phyloP scores from a whole-genome alignment of 1,140 invertebrate genomes.

The Drosophila bifasciata region DNA sequence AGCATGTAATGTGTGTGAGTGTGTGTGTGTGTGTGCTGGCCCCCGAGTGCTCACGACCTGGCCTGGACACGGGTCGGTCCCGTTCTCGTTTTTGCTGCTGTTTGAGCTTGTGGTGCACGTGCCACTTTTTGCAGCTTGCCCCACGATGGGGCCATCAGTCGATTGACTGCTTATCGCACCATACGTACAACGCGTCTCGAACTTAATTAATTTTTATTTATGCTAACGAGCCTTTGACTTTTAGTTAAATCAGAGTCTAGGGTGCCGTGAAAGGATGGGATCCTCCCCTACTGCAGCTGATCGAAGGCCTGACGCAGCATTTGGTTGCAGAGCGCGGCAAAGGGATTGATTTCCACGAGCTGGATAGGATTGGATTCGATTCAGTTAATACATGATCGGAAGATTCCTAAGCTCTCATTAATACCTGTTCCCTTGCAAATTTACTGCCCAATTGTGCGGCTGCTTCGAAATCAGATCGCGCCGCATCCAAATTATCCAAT shows the following conservation, averaged over 20 bases:
- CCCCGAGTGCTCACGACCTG: slow-evolving; percentile 66
- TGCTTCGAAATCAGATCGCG: slow-evolving; percentile 88
- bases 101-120: slow-evolving; percentile 54
- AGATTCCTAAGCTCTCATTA: neutral
- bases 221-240: slow-evolving; percentile 60
- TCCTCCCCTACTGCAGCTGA: slow-evolving; percentile 38
- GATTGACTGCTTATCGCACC: slow-evolving; percentile 52
- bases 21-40: slow-evolving; percentile 21
- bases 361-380: slow-evolving; percentile 69
- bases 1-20: slow-evolving; percentile 7
- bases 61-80: slow-evolving; percentile 22
- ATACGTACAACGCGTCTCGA: slow-evolving; percentile 65
- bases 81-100: slow-evolving; percentile 18
- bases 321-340: slow-evolving; percentile 95
- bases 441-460: slow-evolving; percentile 90
- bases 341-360: slow-evolving; percentile 92
- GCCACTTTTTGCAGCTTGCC: slow-evolving; percentile 78
- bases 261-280: neutral
- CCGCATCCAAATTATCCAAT: slow-evolving; percentile 86
- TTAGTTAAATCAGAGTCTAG: slow-evolving; percentile 60
- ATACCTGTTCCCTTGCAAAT: slow-evolving; percentile 90
- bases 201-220: slow-evolving; percentile 81
- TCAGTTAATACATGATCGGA: slow-evolving; percentile 8
- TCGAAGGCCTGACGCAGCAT: slow-evolving; percentile 90
- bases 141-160: slow-evolving; percentile 45